Evolutionary conservation across 2,797 vertebrate species (phyloP), one percentile per base, ranked within the genome.

Genomic region (Limnodromus scolopaceus): DNA sequence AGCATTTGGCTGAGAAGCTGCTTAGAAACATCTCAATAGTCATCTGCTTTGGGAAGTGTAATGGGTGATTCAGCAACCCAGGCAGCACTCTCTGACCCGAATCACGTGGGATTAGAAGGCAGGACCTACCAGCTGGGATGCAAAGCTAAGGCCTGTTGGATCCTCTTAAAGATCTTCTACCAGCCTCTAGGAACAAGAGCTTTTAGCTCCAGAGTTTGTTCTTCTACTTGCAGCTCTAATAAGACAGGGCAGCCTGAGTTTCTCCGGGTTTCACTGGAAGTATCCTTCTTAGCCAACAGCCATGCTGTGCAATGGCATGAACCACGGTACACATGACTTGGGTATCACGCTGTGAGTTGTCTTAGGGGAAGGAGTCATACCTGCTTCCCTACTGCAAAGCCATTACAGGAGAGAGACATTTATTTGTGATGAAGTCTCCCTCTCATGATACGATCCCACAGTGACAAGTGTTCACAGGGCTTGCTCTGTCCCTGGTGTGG

Each of bases 81-180:
- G 41, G 38, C n/a, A 58, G 55, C 10, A 23, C 4, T 8, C 20
- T 66, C 51, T 5, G 1, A 30, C 12, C 65, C 7, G 36, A 51
- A 43, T 19, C 60, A 66, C 43, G 70, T 43, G 0, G 2, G n/a
- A 54, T 8, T 13, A 27, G 36, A 70, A 41, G 1, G 1, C 0
- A 0, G 85, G 39, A 66, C 36, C 63, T 39, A 2, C 16, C 0
- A 0, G 8, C 58, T 22, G 43, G 55, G n/a, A 34, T 39, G 23
- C 36, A 72, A 43, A 63, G 15, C 13, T 34, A 10, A 57, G 65
- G 38, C 24, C 54, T 54, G 1, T n/a, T 43, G 55, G 32, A 66
- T 55, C 13, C 20, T 72, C 2, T 3, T 43, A 10, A 36, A 65
- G 48, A 22, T n/a, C 54, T 68, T 32, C 9, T 41, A 53, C 16